Base-by-base conservation (phyloP, 1,140 invertebrate genomes). In the Aphaenogaster ashmeadi region DNA sequence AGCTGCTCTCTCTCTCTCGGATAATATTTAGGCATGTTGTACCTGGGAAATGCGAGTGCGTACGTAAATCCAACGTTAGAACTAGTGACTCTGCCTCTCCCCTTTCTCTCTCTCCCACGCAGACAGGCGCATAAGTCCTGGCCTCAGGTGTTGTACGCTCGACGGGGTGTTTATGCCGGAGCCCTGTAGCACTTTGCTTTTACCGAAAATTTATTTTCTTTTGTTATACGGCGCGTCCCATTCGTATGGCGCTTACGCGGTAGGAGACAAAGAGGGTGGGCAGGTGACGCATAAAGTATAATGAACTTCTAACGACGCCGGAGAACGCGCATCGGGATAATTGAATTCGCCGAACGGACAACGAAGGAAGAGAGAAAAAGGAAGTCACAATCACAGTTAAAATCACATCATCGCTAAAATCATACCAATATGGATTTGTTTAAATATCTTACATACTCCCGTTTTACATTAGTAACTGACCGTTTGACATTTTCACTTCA, bases 161-260 rank as follows among this genome's bases (percentile, higher is more conserved):
- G 89, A 78, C 90, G 71, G 85, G 77, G 75, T 87, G 90, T 89
- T 91, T 90, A 91, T 89, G 87, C 64, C 36, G 78, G 50, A 83
- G 58, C 87, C 67, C 71, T 11, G 66, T 47, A 88, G 60, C 85
- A 91, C 90, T 91, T 87, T 89, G 78, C 90, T 89, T 89, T 91
- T 91, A 91, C 80, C 62, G 72, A 91, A 91, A 84, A 91, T 91
- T 91, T 91, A 91, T 91, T 85, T 85, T 80, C 50, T 64, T 72
- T 50, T 58, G 50, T 52, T 72, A 85, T 60, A 86, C 58, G 62
- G 74, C 62, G 64, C 66, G 44, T 27, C 50, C 52, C 52, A 74
- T 60, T 83, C 80, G 60, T 74, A 52, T 15, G n/a, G 44, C 44
- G 62, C 52, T 41, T 15, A 33, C 72, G 67, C 18, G 50, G 15